Base-by-base conservation (phyloP, 2,888 invertebrate species). In the Xestoiulus laeticollis region DNA sequence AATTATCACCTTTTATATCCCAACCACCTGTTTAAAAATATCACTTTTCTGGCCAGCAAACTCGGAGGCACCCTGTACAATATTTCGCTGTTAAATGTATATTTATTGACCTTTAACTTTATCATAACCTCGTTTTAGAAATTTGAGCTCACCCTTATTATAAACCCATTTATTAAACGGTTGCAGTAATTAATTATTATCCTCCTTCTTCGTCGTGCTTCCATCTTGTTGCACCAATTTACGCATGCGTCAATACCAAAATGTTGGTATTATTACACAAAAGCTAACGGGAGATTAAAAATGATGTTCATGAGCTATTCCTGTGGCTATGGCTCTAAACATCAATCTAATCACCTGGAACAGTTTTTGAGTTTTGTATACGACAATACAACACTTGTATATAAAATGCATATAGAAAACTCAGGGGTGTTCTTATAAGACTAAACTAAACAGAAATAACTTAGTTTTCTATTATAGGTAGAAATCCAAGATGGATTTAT, bases 101-200 rank as follows among this genome's bases (percentile, higher is more conserved):
- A 30, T 78, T 78, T 78, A 78, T 78, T 78, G 78, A 78, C 78
- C 78, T 78, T 78, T 78, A 78, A 30, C 78, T 78, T 78, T 78
- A 78, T 78, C 78, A 32, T 30, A 78, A 30, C 30, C 78, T 78
- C 78, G 26, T 78, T 78, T 78, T 78, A 14, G 78, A 78, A 78
- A 78, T 78, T 30, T 26, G 78, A 78, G 78, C 78, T 26, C 78
- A 30, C 78, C 78, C 78, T 78, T 78, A 78, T 78, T 78, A 78
- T 78, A 78, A 78, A 78, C 30, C 78, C 78, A 78, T 78, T 78
- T 78, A 78, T 78, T 78, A 30, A 30, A 78, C 78, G 78, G 78
- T 78, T 26, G 78, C 78, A 78, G 78, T 78, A 78, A 78, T 78
- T 78, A 78, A 78, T 78, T 78, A 78, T 78, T 78, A 78, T 78